Percentiles rank a stretch among this genome's conserved stretches.
Conservation (phyloP, 2,888 invertebrate species). For the Spilosoma lubricipeda region DNA sequence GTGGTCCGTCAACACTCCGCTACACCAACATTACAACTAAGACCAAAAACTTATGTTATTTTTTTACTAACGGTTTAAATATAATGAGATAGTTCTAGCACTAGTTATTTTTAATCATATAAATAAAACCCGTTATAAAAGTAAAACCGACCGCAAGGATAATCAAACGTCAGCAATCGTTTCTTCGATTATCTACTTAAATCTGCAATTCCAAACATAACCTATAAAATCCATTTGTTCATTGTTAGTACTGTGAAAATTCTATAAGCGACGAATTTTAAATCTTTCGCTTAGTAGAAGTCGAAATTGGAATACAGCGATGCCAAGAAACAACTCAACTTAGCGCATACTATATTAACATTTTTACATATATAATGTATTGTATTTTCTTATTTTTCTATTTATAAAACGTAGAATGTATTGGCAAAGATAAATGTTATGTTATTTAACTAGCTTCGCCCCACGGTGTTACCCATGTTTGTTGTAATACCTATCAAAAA, state of each 20-base stretch:
- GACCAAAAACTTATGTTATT: background rate
- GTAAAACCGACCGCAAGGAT: no score
- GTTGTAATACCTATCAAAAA: no score
- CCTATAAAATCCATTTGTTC: constrained; percentile 8
- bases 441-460: background rate
- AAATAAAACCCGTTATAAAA: background rate
- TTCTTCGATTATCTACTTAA: background rate
- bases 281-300: constrained; percentile 13
- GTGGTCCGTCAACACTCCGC: constrained; percentile 30
- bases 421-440: constrained; percentile 24
- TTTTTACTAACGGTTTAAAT: background rate
- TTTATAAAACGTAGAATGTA: constrained; percentile 25
- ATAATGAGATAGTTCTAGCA: background rate
- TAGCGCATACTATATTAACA: constrained; percentile 24
- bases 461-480: no score
- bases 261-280: constrained; percentile 10
- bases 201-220: constrained; percentile 4
- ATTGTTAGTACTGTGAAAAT: constrained; percentile 9
- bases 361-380: constrained; percentile 16
- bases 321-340: constrained; percentile 13
- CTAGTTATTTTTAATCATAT: background rate
- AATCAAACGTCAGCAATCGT: background rate
- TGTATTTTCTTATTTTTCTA: constrained; percentile 23
- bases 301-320: constrained; percentile 20
- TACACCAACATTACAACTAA: constrained; percentile 16